Conservation (phyloP, 23 tunicate genomes). For the Diplosoma virens region DNA sequence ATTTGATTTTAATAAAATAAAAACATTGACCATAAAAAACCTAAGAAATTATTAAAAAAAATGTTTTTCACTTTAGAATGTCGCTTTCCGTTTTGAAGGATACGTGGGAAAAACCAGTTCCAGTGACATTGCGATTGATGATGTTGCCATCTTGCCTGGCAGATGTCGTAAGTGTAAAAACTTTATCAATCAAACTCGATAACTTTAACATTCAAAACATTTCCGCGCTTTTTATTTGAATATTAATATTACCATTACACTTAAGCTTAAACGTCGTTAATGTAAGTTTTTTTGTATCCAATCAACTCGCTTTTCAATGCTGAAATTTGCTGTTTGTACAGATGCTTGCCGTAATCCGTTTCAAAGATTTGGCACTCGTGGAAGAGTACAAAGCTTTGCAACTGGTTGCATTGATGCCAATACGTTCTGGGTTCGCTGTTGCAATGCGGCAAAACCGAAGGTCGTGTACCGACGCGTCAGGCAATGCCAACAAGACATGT, state of each 20-base stretch:
- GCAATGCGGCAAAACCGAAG: conserved; percentile 47
- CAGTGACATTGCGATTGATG: conserved; percentile 86
- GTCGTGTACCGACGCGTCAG: conserved; percentile 52
- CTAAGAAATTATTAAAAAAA: too few species aligned
- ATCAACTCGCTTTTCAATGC: too few species aligned
- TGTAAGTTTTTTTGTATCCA: too few species aligned
- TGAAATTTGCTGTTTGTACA: too few species aligned
- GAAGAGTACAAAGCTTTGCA: conserved; percentile 38
- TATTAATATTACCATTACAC: too few species aligned
- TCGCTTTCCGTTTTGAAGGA: conserved; percentile 75
- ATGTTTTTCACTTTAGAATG: conserved; percentile 41
- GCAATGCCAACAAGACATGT: conserved; percentile 48
- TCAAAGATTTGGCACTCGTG: conserved; percentile 23
- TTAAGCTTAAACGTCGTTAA: too few species aligned
- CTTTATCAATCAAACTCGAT: too few species aligned
- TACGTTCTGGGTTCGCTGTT: conserved; percentile 78
- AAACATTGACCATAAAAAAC: too few species aligned
- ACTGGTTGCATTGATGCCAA: conserved; percentile 68
- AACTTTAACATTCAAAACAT: too few species aligned
- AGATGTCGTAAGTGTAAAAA: conserved; percentile 80
- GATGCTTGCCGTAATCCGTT: conserved; percentile 63
- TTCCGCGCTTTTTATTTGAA: too few species aligned
- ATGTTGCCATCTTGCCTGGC: conserved; percentile 68
- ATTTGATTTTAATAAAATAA: too few species aligned
- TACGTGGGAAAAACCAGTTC: conserved; percentile 46